Base-by-base conservation (phyloP, 2,888 invertebrate species). In the Drosophila sordidula region DNA sequence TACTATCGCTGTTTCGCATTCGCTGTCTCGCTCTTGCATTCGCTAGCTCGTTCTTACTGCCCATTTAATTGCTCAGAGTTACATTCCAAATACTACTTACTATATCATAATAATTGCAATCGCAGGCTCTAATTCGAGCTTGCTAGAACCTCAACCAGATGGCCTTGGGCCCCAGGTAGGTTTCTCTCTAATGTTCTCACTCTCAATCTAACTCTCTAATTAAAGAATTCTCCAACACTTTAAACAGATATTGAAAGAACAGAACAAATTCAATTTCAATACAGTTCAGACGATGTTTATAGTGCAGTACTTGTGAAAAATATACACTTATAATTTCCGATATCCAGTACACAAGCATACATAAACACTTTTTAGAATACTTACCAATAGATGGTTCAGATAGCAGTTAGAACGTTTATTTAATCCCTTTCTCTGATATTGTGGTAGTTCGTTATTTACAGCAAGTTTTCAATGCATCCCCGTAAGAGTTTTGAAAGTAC, bases 1-100 rank as follows among this genome's bases (percentile, higher is more conserved):
- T 58, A 78, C 74, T 84, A 69, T 66, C 57, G 89, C 83, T 89
- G 69, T 77, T 51, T 72, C 69, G 80, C 85, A 84, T 78, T 71
- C 69, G 88, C 86, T 87, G 61, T 71, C 64, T 70, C 68, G 65
- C 83, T 70, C 73, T 85, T 62, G 80, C 85, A 87, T 77, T 70
- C 64, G 89, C 85, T 75, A 72, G 78, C 78, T 87, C 78, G 71
- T 68, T 87, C 52, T 68, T 62, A 55, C 16, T 56, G 61, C 41
- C 62, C 70, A 62, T 75, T 59, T 58, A 50, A 66, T 62, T 78
- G 52, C 55, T 78, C 68, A 50, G 75, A 67, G 58, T 64, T 73
- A 74, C 78, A 62, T 78, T 75, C 38, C 16, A 58, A 63, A 46
- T 52, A 56, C 18, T 50, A 38, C 49, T 54, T 46, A 44, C 32